Percentiles rank a stretch among this genome's conserved stretches.
phyloP scores from a whole-genome alignment of 2,113 vertebrate species.

The Centropristis striata region DNA sequence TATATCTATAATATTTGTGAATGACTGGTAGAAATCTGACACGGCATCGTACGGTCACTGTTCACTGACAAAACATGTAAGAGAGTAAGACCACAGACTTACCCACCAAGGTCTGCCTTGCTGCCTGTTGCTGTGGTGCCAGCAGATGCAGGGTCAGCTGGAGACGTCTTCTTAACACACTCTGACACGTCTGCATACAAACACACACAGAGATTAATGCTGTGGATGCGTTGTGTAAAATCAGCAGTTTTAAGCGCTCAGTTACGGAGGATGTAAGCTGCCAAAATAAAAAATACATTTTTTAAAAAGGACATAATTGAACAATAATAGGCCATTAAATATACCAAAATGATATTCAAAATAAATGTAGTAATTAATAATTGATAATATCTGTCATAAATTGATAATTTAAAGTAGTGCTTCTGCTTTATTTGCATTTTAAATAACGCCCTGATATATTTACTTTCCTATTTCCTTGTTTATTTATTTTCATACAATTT shows the following conservation, averaged over 20 bases:
- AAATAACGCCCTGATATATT: too few relatives aligned
- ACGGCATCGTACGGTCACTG: neutral
- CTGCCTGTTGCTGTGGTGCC: conserved; percentile 42
- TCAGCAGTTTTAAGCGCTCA: neutral
- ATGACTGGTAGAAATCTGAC: neutral
- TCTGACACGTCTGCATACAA: conserved; percentile 61
- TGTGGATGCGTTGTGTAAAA: conserved; percentile 13
- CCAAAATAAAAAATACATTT: too few relatives aligned
- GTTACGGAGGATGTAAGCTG: too few relatives aligned
- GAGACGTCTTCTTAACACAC: conserved; percentile 59
- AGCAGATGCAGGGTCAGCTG: conserved; percentile 56
- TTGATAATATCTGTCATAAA: too few relatives aligned
- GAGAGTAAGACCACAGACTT: conserved; percentile 50
- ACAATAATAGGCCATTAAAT: too few relatives aligned
- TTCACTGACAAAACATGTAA: neutral
- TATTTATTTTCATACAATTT: too few relatives aligned
- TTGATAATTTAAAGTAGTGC: too few relatives aligned
- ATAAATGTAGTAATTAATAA: too few relatives aligned
- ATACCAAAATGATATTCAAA: too few relatives aligned
- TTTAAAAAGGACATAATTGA: too few relatives aligned
- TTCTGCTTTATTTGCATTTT: too few relatives aligned
- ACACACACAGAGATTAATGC: conserved; percentile 11
- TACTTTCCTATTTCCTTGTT: too few relatives aligned
- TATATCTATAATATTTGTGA: neutral
- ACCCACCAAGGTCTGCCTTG: conserved; percentile 80